A percentile compares a stretch with the other conserved stretches of the same genome.
Conservation (phyloP, 2,797 vertebrate genomes). For the Leontopithecus rosalia region DNA sequence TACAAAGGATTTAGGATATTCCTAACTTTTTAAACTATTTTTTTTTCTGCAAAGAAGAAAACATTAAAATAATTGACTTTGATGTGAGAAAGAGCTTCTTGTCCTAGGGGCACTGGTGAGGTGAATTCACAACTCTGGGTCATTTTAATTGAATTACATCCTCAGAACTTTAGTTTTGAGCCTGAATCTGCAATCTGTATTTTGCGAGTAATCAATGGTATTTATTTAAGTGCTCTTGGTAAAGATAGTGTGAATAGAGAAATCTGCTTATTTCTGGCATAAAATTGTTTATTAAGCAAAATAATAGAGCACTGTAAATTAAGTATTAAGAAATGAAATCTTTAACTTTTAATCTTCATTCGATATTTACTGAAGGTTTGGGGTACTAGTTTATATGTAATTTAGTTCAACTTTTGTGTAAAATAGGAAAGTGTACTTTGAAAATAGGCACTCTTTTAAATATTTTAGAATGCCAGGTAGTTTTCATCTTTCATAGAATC, state of each 20-base stretch:
- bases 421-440: slow-evolving; percentile 31
- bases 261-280: not conserved
- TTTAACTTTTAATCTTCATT: not conserved
- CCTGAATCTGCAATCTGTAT: slow-evolving; percentile 7
- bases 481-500: slow-evolving; percentile 10
- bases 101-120: slow-evolving; percentile 21
- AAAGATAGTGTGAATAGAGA: slow-evolving; percentile 15
- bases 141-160: slow-evolving; percentile 65
- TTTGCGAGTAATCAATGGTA: slow-evolving; percentile 61
- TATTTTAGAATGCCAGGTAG: not conserved
- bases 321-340: not conserved
- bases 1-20: not conserved
- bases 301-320: not conserved
- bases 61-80: slow-evolving; percentile 62
- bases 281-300: slow-evolving; percentile 43
- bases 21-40: slow-evolving; percentile 27
- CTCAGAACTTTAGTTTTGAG: slow-evolving; percentile 36
- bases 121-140: slow-evolving; percentile 55
- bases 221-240: slow-evolving; percentile 54
- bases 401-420: not conserved
- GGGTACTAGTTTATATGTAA: not conserved
- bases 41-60: not conserved
- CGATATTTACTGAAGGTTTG: slow-evolving; percentile 48
- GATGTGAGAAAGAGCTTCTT: slow-evolving; percentile 40
- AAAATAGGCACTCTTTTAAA: not conserved